These are phyloP conservation scores for Brenthis daphne DNA, from an alignment of 2,888 invertebrate genomes.

Conservation along the genomic window DNA sequence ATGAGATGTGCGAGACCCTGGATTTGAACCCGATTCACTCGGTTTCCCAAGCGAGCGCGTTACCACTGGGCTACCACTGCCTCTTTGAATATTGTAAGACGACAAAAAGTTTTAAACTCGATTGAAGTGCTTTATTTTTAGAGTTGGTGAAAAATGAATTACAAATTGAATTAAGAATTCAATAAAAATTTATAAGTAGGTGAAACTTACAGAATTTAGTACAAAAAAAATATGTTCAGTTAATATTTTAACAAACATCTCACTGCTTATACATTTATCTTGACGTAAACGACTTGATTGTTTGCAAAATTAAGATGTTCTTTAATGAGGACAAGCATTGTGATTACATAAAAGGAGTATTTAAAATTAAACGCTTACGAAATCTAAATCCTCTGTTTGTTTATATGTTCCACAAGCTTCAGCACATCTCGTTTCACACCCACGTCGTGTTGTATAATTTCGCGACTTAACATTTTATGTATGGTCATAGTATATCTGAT, in stretches of 20 bases:
- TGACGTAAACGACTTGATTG: conserved; percentile 9
- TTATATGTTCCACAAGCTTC: conserved; percentile 57
- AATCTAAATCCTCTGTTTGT: conserved; percentile 44
- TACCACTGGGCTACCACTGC: too few relatives aligned
- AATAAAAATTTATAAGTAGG: too few relatives aligned
- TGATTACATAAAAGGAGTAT: conserved; percentile 24
- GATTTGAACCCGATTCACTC: too few relatives aligned
- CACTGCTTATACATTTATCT: not conserved
- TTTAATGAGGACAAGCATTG: conserved; percentile 23
- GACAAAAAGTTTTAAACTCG: too few relatives aligned
- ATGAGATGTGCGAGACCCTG: too few relatives aligned
- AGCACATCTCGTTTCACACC: conserved; percentile 75
- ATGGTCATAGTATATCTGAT: not conserved
- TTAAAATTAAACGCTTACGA: conserved; percentile 35
- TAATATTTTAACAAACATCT: not conserved
- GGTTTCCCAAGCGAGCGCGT: too few relatives aligned
- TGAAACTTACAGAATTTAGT: too few relatives aligned
- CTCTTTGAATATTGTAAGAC: too few relatives aligned
- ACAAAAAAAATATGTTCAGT: not conserved
- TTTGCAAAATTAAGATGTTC: conserved; percentile 10
- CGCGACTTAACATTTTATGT: conserved; percentile 57
- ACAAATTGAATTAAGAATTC: too few relatives aligned
- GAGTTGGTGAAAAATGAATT: too few relatives aligned
- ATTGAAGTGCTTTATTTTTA: too few relatives aligned
- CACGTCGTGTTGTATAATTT: conserved; percentile 72